These are phyloP conservation scores for Suncus etruscus DNA, from an alignment of 2,113 vertebrate genomes.

Conservation along the genomic window DNA sequence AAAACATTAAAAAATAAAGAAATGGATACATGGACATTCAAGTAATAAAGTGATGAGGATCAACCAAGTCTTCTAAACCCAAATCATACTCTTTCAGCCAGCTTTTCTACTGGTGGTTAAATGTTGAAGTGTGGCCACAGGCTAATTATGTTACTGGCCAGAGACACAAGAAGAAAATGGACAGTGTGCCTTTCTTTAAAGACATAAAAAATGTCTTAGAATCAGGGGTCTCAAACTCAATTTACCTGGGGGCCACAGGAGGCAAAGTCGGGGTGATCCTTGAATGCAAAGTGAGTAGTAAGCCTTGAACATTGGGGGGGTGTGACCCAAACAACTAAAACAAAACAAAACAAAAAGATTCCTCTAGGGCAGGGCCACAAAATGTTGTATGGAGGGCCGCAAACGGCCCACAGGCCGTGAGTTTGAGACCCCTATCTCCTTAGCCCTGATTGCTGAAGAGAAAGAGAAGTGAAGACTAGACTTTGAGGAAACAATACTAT, in stretches of 20 bases:
- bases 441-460: background rate
- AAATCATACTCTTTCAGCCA: background rate
- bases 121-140: background rate
- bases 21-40: slow-evolving; percentile 6
- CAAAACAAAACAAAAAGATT: no score
- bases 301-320: no score
- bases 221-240: no score
- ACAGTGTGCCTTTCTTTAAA: background rate
- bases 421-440: slow-evolving; percentile 58
- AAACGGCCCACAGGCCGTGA: no score
- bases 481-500: background rate
- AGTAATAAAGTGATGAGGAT: background rate
- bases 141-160: slow-evolving; percentile 15
- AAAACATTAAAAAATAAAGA: background rate
- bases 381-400: no score
- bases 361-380: no score
- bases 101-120: background rate
- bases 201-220: slow-evolving; percentile 39
- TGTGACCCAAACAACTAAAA: no score
- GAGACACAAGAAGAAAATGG: slow-evolving; percentile 7
- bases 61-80: slow-evolving; percentile 22
- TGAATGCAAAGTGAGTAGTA: no score
- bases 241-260: no score
- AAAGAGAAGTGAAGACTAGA: slow-evolving; percentile 24
- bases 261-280: no score